Base-by-base conservation (phyloP, 2,113 vertebrate species). In the Cochlearius cochlearius region DNA sequence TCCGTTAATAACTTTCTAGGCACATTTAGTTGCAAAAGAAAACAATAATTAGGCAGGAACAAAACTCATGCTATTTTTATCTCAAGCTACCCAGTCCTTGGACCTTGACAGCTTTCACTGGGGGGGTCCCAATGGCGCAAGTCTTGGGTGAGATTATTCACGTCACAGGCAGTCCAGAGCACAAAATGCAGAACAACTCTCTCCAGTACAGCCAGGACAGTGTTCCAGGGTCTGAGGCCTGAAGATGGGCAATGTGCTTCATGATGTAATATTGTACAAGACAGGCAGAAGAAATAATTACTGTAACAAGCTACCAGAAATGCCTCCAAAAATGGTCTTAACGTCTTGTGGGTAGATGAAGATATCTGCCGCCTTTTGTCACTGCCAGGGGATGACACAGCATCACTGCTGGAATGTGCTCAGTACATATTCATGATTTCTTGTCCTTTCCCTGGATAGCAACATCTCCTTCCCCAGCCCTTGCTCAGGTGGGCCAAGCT, bases 401-500 rank as follows among this genome's bases (percentile, higher is more conserved):
- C 59, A 90, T 82, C 76, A 36, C 49, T 80, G 34, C 8, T 91
- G 90, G 77, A 85, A 81, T 92, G 96, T 94, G 11, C 17, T 93
- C 34, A 34, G 49, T 47, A 49, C 14, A 38, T 23, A 34, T 77
- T 76, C 43, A 53, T 87, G 36, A 92, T 94, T 97, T 95, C 90
- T 92, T 96, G 78, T 94, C 88, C 80, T 95, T 97, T 80, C 32
- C 92, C 95, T 91, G 90, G 93, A 90, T 25, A 88, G 62, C 49
- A 72, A 62, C 41, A 59, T 45, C 18, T 90, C 59, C 91, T 94
- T 96, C 63, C 22, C 50, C 36, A 83, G 72, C 58, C 68, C 38
- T 75, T 91, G 45, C 76, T 76, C 43, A 72, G 56, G 79, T 56
- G 53, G 63, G 36, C 15, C 63, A 38, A 90, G 68, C 60, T 49